Evolutionary conservation across 2,888 invertebrate species (phyloP).

Genomic region (Xestia sexstrigata): DNA sequence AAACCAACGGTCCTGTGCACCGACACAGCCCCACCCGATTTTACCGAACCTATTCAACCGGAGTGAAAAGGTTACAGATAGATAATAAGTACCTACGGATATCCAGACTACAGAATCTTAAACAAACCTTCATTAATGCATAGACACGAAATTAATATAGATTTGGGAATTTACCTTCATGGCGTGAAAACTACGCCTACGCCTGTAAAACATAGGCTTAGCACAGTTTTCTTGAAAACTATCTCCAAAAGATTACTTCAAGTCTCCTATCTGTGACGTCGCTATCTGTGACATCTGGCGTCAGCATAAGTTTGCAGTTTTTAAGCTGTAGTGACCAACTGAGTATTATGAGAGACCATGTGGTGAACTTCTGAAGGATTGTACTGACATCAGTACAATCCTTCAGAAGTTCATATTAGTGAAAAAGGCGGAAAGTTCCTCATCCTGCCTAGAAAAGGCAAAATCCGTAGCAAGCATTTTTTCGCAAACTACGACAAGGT

Average conservation of each 20-base stretch:
- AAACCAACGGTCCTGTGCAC: no score
- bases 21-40: neutral
- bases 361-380: no score
- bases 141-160: slow-evolving; percentile 17
- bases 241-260: neutral
- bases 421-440: neutral
- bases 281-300: neutral
- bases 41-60: neutral
- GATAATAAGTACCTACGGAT: neutral
- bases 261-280: neutral
- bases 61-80: neutral
- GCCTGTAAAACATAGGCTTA: neutral
- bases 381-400: neutral
- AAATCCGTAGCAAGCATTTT: no score
- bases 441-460: neutral
- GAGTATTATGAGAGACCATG: neutral
- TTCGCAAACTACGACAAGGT: no score
- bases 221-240: neutral
- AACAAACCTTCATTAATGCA: slow-evolving; percentile 19
- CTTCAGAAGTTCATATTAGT: neutral
- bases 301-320: neutral
- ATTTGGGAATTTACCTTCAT: neutral
- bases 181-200: slow-evolving; percentile 15
- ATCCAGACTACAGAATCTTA: neutral
- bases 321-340: neutral